Evolutionary conservation across 2,797 vertebrate genomes (phyloP).

Genomic region (Platalea minor): DNA sequence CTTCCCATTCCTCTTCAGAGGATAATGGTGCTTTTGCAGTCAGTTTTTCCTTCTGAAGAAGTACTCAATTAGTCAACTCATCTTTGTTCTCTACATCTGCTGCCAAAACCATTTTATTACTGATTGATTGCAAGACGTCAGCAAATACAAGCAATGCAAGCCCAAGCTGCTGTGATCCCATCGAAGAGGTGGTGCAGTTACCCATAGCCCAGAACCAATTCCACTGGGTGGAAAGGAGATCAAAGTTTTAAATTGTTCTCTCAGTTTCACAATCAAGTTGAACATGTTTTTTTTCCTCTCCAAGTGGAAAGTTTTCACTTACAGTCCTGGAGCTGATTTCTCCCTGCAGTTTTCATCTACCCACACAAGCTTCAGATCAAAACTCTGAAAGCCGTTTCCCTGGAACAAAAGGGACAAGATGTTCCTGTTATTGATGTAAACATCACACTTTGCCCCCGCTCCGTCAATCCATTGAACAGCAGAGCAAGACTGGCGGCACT

Average conservation of each 20-base stretch:
- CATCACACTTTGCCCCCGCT: background rate
- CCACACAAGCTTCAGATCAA: conserved; percentile 79
- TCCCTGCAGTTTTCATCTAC: conserved; percentile 41
- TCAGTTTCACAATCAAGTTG: background rate
- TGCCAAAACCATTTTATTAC: background rate
- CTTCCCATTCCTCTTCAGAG: background rate
- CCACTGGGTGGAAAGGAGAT: background rate
- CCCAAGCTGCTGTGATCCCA: background rate
- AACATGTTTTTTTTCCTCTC: background rate
- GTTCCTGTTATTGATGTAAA: background rate
- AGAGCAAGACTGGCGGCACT: background rate
- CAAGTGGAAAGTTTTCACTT: background rate
- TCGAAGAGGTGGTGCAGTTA: background rate
- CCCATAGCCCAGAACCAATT: background rate
- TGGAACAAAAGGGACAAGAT: conserved; percentile 3
- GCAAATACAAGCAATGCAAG: background rate
- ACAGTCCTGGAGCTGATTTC: conserved; percentile 3
- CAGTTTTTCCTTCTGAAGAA: background rate
- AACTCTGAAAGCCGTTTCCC: conserved; percentile 72
- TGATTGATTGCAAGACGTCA: background rate
- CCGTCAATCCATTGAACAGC: background rate
- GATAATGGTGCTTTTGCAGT: background rate
- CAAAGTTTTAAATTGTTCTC: background rate
- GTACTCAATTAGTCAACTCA: background rate
- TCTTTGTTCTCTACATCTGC: background rate